A percentile compares a stretch with the other conserved stretches of the same genome.
Evolutionary conservation across 2,888 invertebrate species (phyloP).

Genomic region (Dasysyrphus tricinctus): DNA sequence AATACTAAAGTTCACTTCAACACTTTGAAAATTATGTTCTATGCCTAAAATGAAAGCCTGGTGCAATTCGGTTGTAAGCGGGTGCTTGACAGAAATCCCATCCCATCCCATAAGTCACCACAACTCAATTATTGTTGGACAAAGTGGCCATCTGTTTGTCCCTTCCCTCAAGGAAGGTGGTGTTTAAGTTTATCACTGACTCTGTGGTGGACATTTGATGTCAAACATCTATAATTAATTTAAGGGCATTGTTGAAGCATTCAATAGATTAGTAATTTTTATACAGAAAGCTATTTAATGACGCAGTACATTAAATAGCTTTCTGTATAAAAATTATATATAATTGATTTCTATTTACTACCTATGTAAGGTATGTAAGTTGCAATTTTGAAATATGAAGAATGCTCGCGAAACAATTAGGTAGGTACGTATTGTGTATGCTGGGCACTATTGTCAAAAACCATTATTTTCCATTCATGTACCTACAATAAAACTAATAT

Average conservation of each 20-base stretch:
- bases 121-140: neutral
- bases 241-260: neutral
- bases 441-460: too few relatives aligned
- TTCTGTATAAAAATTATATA: too few relatives aligned
- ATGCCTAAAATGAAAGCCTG: neutral
- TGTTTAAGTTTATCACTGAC: neutral
- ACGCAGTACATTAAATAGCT: too few relatives aligned
- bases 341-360: too few relatives aligned
- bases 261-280: neutral
- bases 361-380: neutral
- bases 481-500: neutral
- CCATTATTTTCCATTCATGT: too few relatives aligned
- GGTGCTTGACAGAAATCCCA: neutral
- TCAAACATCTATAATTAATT: conserved; percentile 8
- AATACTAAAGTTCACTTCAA: neutral
- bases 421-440: too few relatives aligned
- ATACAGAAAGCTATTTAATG: conserved; percentile 1
- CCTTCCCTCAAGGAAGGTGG: neutral
- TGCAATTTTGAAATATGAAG: neutral
- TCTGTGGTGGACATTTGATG: neutral
- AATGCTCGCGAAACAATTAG: neutral
- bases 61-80: neutral
- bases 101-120: neutral
- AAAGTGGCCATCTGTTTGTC: conserved; percentile 20
- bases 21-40: neutral